phyloP scores from a whole-genome alignment of 2,888 invertebrate genomes.

The Hemicrepidius hirtus region DNA sequence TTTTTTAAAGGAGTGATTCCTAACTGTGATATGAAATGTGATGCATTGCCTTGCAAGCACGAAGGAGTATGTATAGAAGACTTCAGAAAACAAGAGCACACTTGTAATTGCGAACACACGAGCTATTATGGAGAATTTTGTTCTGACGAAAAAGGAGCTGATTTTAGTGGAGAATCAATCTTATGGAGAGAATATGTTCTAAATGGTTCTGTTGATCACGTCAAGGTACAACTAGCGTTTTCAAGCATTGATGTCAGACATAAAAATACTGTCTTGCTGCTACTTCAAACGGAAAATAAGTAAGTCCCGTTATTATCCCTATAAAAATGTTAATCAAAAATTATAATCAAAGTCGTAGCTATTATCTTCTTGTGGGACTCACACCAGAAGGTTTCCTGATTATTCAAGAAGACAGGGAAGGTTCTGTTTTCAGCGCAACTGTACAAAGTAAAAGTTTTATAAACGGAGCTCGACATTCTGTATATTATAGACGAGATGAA shows the following conservation, averaged over 20 bases:
- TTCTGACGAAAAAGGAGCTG: conserved; percentile 92
- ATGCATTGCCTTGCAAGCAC: conserved; percentile 90
- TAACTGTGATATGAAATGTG: conserved; percentile 93
- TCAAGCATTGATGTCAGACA: conserved; percentile 87
- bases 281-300: conserved; percentile 90
- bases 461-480: conserved; percentile 87
- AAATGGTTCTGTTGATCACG: conserved; percentile 82
- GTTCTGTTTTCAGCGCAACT: conserved; percentile 82
- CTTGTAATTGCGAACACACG: conserved; percentile 91
- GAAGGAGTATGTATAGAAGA: conserved; percentile 92
- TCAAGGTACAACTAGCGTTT: conserved; percentile 90
- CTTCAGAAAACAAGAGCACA: conserved; percentile 88
- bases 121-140: conserved; percentile 93
- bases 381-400: conserved; percentile 89
- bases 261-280: conserved; percentile 84
- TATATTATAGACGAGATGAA: conserved; percentile 81
- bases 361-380: conserved; percentile 87
- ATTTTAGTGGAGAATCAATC: conserved; percentile 91
- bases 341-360: conserved; percentile 80
- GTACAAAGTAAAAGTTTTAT: conserved; percentile 87
- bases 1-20: conserved; percentile 78
- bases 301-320: conserved; percentile 68
- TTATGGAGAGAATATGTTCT: conserved; percentile 85
- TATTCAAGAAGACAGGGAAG: conserved; percentile 90
- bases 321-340: not conserved